Percentiles rank a stretch among this genome's conserved stretches.
These are phyloP conservation scores for Diarsia brunnea DNA, from an alignment of 2,888 invertebrate genomes.

Conservation along the genomic window DNA sequence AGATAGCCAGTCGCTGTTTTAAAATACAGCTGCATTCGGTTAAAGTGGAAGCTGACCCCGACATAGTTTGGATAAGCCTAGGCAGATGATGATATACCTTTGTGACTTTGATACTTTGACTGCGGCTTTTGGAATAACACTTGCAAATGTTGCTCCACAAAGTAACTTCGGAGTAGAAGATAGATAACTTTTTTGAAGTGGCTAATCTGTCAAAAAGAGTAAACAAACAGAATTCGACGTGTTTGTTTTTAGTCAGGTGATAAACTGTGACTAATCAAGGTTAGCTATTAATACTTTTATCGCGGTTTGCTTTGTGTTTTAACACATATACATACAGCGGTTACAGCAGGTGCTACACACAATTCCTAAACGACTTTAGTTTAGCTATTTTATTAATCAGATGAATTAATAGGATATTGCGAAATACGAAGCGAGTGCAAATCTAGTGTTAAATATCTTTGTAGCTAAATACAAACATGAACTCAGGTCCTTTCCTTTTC, in stretches of 20 bases:
- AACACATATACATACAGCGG: not conserved
- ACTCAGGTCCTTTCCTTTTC: not conserved
- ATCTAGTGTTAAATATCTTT: not conserved
- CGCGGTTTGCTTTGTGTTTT: conserved; percentile 1
- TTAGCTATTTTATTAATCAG: not conserved
- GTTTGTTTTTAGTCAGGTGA: not conserved
- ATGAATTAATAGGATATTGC: too few relatives aligned
- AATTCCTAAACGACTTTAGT: not conserved
- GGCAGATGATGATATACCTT: not conserved
- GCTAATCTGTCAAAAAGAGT: conserved; percentile 1
- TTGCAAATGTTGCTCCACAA: not conserved
- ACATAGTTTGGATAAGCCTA: not conserved
- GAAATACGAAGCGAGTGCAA: not conserved
- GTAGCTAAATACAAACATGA: not conserved
- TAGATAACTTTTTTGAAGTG: not conserved
- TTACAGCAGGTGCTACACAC: not conserved
- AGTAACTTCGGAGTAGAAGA: not conserved
- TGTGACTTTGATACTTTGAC: not conserved
- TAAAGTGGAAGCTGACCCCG: not conserved
- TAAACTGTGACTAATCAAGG: not conserved
- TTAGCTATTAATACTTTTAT: conserved; percentile 17
- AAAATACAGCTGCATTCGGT: not conserved
- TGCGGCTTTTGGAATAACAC: not conserved
- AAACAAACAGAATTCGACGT: not conserved
- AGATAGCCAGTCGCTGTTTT: not conserved